These are phyloP conservation scores for Otus scops DNA, from an alignment of 2,797 vertebrate species.

Conservation along the genomic window DNA sequence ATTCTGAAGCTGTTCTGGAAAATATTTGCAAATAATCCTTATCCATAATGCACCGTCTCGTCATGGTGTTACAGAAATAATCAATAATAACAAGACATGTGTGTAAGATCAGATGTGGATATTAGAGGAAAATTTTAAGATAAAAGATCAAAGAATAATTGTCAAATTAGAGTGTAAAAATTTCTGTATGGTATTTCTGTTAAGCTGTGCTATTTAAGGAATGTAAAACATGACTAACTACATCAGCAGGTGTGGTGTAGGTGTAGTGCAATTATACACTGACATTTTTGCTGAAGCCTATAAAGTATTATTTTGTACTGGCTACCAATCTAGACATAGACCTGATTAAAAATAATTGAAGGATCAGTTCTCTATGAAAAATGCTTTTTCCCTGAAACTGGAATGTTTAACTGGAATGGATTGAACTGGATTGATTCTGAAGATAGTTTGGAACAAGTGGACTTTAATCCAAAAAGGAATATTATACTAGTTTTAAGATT, in stretches of 20 bases:
- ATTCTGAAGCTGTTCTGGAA: neutral
- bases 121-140: neutral
- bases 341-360: constrained; percentile 34
- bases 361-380: neutral
- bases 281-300: constrained; percentile 49
- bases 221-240: constrained; percentile 39
- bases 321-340: neutral
- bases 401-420: neutral
- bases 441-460: neutral
- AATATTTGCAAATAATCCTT: neutral
- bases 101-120: neutral
- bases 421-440: neutral
- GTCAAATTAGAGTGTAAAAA: constrained; percentile 33
- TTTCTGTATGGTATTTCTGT: constrained; percentile 5
- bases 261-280: constrained; percentile 52
- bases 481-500: neutral
- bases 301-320: neutral
- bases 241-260: constrained; percentile 59
- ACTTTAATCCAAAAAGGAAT: neutral
- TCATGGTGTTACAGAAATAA: neutral
- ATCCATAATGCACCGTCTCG: neutral
- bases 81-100: neutral
- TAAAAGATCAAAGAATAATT: constrained; percentile 24
- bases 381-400: neutral
- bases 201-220: constrained; percentile 15